A percentile compares a stretch with the other conserved stretches of the same genome.
Conservation (phyloP, 1,140 invertebrate species). For the Metopolophium dirhodum region DNA sequence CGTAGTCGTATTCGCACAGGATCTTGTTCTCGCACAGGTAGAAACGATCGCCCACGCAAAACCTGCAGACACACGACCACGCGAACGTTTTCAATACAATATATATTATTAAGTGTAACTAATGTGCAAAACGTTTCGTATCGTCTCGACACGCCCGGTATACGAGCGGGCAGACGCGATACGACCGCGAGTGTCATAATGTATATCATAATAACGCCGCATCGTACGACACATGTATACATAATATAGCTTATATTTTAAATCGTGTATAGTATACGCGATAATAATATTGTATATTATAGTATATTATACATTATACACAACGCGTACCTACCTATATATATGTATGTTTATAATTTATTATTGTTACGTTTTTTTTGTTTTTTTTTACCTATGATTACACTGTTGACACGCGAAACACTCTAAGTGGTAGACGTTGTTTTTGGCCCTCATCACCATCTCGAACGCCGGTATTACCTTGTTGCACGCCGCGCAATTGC, state of each 20-base stretch:
- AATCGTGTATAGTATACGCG: neutral
- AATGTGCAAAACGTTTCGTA: neutral
- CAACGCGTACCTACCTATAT: neutral
- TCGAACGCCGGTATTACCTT: slow-evolving; percentile 98
- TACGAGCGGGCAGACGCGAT: neutral
- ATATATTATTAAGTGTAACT: neutral
- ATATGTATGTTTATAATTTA: neutral
- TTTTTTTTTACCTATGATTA: slow-evolving; percentile 86
- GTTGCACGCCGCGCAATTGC: slow-evolving; percentile 91
- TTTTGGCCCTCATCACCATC: slow-evolving; percentile 97
- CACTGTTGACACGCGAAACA: slow-evolving; percentile 99
- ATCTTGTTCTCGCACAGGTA: slow-evolving; percentile 97
- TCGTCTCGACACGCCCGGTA: neutral
- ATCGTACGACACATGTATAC: neutral
- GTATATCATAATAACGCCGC: neutral
- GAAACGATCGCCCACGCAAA: slow-evolving; percentile 95
- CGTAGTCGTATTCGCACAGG: slow-evolving; percentile 96
- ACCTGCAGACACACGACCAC: slow-evolving; percentile 68
- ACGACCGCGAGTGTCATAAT: neutral
- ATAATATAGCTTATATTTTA: neutral
- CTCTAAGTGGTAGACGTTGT: slow-evolving; percentile 96
- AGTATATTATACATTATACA: neutral
- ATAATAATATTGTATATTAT: slow-evolving; percentile 11
- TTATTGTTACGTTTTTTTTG: slow-evolving; percentile 60
- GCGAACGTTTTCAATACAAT: neutral